A percentile compares a stretch with the other conserved stretches of the same genome.
These are phyloP conservation scores for Anarrhichthys ocellatus DNA, from an alignment of 2,113 vertebrate species.

Conservation along the genomic window DNA sequence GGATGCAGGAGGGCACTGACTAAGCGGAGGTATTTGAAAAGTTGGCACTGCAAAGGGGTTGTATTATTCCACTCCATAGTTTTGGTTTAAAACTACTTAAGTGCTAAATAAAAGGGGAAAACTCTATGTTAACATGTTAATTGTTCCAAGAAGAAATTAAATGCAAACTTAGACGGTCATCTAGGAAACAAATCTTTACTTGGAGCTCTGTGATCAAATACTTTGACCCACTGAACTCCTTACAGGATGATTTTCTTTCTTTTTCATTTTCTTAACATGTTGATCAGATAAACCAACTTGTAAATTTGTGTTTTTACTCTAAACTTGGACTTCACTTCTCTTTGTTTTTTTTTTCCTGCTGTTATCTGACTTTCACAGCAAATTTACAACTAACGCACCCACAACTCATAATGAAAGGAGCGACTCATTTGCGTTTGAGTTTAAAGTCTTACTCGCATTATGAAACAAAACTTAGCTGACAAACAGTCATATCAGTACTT, in stretches of 20 bases:
- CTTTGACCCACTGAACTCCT: not conserved
- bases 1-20: not conserved
- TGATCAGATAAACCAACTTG: not conserved
- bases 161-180: not conserved
- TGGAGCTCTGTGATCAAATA: not conserved
- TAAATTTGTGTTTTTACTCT: not conserved
- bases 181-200: not conserved
- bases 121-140: not conserved
- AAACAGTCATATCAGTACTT: conserved; percentile 59
- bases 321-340: not conserved
- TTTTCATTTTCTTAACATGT: not conserved
- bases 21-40: not conserved
- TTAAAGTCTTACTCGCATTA: conserved; percentile 29
- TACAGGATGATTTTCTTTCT: not conserved
- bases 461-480: conserved; percentile 28
- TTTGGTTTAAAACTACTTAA: not conserved
- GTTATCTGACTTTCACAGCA: conserved; percentile 22
- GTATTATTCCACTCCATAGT: not conserved
- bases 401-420: conserved; percentile 50
- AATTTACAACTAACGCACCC: not conserved
- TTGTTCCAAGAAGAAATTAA: not conserved
- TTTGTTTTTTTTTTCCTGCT: not conserved
- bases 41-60: not conserved
- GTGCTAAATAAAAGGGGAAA: not conserved
- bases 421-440: conserved; percentile 20